Evolutionary conservation across 1,140 invertebrate species (phyloP).

Genomic region (Augochlora pura): DNA sequence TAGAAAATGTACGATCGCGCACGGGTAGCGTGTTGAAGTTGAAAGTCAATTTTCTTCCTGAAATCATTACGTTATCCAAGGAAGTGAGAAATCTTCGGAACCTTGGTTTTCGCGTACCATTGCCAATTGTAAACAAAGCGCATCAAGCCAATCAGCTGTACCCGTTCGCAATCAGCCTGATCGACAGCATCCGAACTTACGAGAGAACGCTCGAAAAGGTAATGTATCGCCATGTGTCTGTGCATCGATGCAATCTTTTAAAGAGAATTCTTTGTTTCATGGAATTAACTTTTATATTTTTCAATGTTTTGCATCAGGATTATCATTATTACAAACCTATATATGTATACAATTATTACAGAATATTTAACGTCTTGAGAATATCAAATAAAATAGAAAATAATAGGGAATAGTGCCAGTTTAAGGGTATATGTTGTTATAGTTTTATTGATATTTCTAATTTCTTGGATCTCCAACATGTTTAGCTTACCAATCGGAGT

Average conservation of each 20-base stretch:
- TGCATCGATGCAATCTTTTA: constrained; percentile 23
- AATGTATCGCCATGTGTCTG: constrained; percentile 58
- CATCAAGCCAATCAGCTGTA: constrained; percentile 99
- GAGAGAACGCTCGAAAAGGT: constrained; percentile 98
- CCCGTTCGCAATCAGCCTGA: constrained; percentile 98
- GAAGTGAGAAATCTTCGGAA: constrained; percentile 99
- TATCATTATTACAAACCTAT: constrained; percentile 25
- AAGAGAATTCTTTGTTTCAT: constrained; percentile 64
- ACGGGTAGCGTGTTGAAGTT: constrained; percentile 94
- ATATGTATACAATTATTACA: constrained; percentile 12
- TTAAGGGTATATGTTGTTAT: constrained; percentile 46
- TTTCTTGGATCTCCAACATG: constrained; percentile 73
- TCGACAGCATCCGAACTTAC: constrained; percentile 98
- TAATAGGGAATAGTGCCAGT: constrained; percentile 60
- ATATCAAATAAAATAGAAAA: constrained; percentile 55
- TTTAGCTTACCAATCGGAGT: constrained; percentile 80
- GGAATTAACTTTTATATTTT: constrained; percentile 79
- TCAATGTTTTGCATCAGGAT: constrained; percentile 36
- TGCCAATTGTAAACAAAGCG: constrained; percentile 99
- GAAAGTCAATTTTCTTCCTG: constrained; percentile 98
- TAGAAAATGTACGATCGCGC: constrained; percentile 92
- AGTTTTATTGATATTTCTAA: constrained; percentile 69
- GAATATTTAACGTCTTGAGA: constrained; percentile 35
- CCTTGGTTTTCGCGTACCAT: constrained; percentile 96
- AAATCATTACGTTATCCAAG: constrained; percentile 98